A percentile compares a stretch with the other conserved stretches of the same genome.
Conservation (phyloP, 2,113 vertebrate species). For the Archilochus colubris region DNA sequence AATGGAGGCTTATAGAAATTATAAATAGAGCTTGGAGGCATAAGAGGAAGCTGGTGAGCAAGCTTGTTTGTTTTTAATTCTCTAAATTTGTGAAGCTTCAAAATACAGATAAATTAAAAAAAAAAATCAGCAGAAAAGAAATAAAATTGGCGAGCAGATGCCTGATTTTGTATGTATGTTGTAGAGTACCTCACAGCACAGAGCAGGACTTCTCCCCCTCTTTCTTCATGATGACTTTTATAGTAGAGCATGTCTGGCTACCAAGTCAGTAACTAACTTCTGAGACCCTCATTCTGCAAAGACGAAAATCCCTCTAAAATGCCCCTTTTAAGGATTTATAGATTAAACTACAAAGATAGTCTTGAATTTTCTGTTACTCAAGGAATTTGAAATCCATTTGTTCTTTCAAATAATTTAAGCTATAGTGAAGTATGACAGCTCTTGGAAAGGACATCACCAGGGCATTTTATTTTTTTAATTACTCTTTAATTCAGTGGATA, state of each 20-base stretch:
- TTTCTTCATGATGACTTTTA: not conserved
- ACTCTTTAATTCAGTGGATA: not conserved
- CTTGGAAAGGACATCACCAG: not conserved
- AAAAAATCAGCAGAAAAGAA: not conserved
- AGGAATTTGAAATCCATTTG: not conserved
- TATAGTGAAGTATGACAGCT: not conserved
- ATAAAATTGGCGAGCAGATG: not conserved
- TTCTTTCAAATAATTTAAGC: not conserved
- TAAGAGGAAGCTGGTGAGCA: not conserved
- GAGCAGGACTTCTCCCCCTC: not conserved
- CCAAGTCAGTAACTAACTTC: not conserved
- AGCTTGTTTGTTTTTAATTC: slow-evolving; percentile 1
- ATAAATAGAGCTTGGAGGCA: slow-evolving; percentile 35
- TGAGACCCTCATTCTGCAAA: not conserved
- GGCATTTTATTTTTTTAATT: not conserved
- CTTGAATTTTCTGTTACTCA: not conserved
- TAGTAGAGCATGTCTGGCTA: not conserved
- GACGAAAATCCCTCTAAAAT: not conserved
- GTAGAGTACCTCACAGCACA: not conserved
- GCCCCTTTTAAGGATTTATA: not conserved
- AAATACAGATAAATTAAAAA: not conserved
- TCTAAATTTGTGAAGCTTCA: not conserved
- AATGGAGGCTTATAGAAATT: slow-evolving; percentile 32
- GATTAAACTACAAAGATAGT: not conserved
- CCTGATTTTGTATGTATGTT: not conserved